These are phyloP conservation scores for Ophioninae sp. DNA, from an alignment of 2,888 invertebrate species.

Conservation along the genomic window DNA sequence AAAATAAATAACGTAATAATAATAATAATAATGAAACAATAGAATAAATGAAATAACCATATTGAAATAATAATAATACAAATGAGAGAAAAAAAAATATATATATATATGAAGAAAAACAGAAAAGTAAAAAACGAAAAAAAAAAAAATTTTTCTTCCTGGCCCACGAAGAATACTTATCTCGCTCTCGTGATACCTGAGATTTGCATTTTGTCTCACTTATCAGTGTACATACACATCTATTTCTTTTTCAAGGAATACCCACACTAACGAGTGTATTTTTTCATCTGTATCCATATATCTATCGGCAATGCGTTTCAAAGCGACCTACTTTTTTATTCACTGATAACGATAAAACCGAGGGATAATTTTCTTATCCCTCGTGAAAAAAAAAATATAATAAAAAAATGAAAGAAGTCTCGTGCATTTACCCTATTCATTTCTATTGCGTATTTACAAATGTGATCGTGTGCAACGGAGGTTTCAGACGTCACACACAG, in stretches of 20 bases:
- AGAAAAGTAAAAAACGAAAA: neutral
- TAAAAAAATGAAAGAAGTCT: neutral
- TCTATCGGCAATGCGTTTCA: neutral
- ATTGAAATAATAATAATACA: too few relatives aligned
- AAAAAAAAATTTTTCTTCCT: neutral
- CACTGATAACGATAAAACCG: constrained; percentile 19
- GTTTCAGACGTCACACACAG: too few relatives aligned
- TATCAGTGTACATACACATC: neutral
- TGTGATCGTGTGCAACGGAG: too few relatives aligned
- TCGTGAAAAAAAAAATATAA: neutral
- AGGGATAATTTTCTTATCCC: constrained; percentile 26
- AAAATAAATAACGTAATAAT: too few relatives aligned
- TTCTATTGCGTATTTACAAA: neutral
- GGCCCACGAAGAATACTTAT: neutral
- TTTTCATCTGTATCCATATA: neutral
- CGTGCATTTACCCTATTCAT: neutral
- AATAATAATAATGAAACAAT: too few relatives aligned
- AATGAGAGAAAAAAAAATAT: too few relatives aligned
- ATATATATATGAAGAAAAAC: too few relatives aligned
- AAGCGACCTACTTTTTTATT: neutral
- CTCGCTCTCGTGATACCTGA: neutral
- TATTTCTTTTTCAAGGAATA: neutral
- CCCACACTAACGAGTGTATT: neutral
- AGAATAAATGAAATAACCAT: too few relatives aligned
- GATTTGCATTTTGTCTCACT: neutral